Conservation (phyloP, 2,888 invertebrate species). For the Pilophorus perplexus region DNA sequence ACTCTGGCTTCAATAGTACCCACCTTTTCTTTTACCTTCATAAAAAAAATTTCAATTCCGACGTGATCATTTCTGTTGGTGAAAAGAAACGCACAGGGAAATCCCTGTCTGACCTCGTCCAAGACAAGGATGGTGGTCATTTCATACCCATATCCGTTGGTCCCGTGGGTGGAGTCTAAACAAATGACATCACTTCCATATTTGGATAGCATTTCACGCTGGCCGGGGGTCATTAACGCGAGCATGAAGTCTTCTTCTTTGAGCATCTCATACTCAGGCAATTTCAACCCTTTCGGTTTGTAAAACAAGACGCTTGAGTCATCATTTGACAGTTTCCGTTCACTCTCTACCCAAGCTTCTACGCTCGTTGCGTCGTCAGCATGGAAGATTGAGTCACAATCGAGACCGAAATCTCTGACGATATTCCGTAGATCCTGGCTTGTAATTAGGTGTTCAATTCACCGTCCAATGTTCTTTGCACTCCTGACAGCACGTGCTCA, state of each 20-base stretch:
- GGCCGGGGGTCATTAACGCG: background rate
- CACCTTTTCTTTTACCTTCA: constrained; percentile 11
- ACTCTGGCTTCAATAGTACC: constrained; percentile 16
- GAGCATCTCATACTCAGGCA: background rate
- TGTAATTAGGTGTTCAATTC: background rate
- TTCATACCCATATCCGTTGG: background rate
- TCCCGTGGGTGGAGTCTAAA: constrained; percentile 5
- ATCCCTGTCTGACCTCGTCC: background rate
- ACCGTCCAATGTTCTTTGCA: no score
- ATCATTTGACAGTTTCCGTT: background rate
- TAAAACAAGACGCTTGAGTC: background rate
- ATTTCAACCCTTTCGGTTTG: background rate
- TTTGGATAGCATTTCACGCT: background rate
- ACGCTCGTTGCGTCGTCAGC: constrained; percentile 6
- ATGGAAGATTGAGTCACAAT: background rate
- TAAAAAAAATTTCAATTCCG: background rate
- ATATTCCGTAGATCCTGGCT: background rate
- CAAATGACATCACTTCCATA: background rate
- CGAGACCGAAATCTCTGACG: background rate
- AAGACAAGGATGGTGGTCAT: background rate
- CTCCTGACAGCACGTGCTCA: background rate
- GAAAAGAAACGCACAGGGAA: background rate
- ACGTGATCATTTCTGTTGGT: background rate
- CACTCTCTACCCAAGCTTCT: background rate
- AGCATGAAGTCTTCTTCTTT: background rate